phyloP scores from a whole-genome alignment of 2,113 vertebrate genomes.

The Sinocyclocheilus maitianheensis region DNA sequence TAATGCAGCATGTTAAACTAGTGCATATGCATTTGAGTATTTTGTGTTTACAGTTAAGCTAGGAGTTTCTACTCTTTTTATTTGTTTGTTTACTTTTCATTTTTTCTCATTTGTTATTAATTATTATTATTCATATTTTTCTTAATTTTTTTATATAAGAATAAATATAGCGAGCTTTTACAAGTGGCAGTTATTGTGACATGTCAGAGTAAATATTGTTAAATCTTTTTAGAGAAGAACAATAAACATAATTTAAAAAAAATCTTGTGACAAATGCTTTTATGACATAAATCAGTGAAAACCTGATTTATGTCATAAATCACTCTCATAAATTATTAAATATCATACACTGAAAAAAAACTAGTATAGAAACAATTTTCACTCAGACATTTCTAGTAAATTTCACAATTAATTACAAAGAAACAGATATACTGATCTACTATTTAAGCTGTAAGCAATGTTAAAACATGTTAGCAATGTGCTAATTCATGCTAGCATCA shows the following conservation, averaged over 20 bases:
- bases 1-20: not conserved
- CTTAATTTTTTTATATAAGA: not conserved
- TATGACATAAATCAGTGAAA: too few species aligned
- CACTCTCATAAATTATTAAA: too few species aligned
- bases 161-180: not conserved
- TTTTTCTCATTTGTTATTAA: not conserved
- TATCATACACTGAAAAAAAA: too few species aligned
- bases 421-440: too few species aligned
- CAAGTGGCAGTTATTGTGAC: not conserved
- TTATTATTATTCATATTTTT: not conserved
- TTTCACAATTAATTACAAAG: too few species aligned
- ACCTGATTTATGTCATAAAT: too few species aligned
- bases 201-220: not conserved
- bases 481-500: too few species aligned
- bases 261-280: too few species aligned
- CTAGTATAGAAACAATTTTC: too few species aligned
- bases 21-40: not conserved
- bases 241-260: not conserved
- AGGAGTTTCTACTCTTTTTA: not conserved
- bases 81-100: not conserved
- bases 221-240: not conserved
- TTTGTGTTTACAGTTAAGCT: not conserved
- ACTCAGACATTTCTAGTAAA: too few species aligned
- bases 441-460: too few species aligned
- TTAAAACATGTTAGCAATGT: too few species aligned